Percentiles rank a stretch among this genome's conserved stretches.
phyloP scores from a whole-genome alignment of 2,113 vertebrate genomes.

The Uria lomvia region DNA sequence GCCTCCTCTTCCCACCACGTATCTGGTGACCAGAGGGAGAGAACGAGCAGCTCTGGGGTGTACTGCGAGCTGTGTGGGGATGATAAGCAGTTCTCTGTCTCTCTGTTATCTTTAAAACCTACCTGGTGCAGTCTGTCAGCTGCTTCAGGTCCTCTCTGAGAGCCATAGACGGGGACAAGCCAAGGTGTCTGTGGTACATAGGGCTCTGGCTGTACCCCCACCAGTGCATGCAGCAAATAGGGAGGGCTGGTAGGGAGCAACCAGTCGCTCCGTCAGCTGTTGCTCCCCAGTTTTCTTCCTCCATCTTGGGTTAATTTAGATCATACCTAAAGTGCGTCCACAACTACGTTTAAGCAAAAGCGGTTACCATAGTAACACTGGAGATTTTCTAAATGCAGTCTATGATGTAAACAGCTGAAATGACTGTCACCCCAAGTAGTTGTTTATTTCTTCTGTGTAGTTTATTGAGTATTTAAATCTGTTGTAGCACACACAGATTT shows the following conservation, averaged over 20 bases:
- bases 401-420: conserved; percentile 69
- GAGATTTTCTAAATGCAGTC: conserved; percentile 68
- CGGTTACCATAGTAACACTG: conserved; percentile 74
- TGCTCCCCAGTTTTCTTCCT: conserved; percentile 2
- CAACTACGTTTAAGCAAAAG: conserved; percentile 70
- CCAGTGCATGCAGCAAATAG: background rate
- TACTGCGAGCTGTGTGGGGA: background rate
- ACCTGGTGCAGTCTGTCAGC: background rate
- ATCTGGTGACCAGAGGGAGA: background rate
- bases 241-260: background rate
- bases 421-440: conserved; percentile 59
- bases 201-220: background rate
- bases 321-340: conserved; percentile 62
- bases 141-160: background rate
- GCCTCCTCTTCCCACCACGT: background rate
- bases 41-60: background rate
- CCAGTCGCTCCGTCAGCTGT: background rate
- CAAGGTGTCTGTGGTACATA: rapidly evolving
- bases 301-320: conserved; percentile 59
- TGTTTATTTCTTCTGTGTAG: conserved; percentile 64
- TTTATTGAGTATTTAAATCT: conserved; percentile 64
- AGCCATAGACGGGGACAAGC: rapidly evolving
- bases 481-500: conserved; percentile 62
- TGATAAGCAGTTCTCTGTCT: background rate
- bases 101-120: background rate